Evolutionary conservation across 1,140 invertebrate species (phyloP), one percentile per base, ranked within the genome.

Genomic region (Leptopilina clavipes): DNA sequence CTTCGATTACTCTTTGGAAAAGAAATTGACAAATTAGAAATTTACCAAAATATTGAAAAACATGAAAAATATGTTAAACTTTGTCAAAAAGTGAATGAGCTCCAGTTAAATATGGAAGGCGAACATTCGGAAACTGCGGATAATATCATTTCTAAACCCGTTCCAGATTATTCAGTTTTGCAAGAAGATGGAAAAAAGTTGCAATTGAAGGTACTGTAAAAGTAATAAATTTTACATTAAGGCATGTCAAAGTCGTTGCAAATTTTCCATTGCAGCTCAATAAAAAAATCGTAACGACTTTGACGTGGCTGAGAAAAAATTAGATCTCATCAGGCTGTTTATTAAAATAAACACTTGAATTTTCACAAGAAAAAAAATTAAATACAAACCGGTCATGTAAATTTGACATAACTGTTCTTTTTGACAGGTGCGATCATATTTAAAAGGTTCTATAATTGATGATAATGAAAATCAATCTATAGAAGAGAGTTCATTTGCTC

Each of bases 341-440:
- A n/a, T n/a, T n/a, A n/a, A n/a, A n/a, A n/a, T n/a, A n/a, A n/a
- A n/a, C n/a, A n/a, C n/a, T n/a, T n/a, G n/a, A n/a, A n/a, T n/a
- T n/a, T n/a, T n/a, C n/a, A n/a, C n/a, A n/a, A n/a, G n/a, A n/a
- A n/a, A n/a, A n/a, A n/a, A n/a, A n/a, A n/a, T n/a, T n/a, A n/a
- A n/a, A n/a, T n/a, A n/a, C n/a, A n/a, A n/a, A n/a, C n/a, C n/a
- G n/a, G n/a, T n/a, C n/a, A n/a, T n/a, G n/a, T 59, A 71, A 45
- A 43, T 70, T 70, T 71, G 14, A n/a, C 19, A 56, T 72, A 79
- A 70, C 75, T 72, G 37, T 72, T 22, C 71, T 71, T 9, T 3
- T 22, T 56, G 52, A 56, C 25, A 89, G 88, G 89, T 90, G 5
- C 81, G 77, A 65, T 88, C 90, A 22, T 91, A 89, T 83, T 90